Base-by-base conservation (phyloP, 2,113 vertebrate genomes). In the Carassius auratus region DNA sequence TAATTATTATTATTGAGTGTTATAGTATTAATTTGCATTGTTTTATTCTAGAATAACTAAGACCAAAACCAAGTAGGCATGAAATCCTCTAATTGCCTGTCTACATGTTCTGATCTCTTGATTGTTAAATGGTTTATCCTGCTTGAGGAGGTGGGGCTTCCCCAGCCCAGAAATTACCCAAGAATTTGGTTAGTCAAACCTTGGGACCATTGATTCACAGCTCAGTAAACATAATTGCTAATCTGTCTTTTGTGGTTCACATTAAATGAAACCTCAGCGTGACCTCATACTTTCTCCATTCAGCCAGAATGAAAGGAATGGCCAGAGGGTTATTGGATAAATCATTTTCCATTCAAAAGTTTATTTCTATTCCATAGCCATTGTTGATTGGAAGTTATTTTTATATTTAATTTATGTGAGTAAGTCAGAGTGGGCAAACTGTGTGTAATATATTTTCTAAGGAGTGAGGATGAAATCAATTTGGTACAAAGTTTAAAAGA, bases 221-320 rank as follows among this genome's bases (percentile, higher is more conserved):
- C 74, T 88, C 73, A 3, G 30, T 87, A 73, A 83, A 42, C 26
- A 38, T 79, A 48, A 78, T 26, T 62, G 38, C 87, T 88, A 83
- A 86, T 88, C 87, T 83, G 87, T 66, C 62, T 83, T 81, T 85
- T 86, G 64, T 88, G 80, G 55, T 45, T 86, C 50, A 45, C 55
- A 52, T 62, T 74, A 61, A 83, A 75, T 52, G 21, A 55, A 78
- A 73, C 30, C 75, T 23, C 73, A 73, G 84, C 3, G 3, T 85
- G 73, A 75, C 19, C 83, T 85, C 61, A 75, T 77, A 82, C 64
- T 73, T 57, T 83, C 78, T 83, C 78, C 23, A 21, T 71, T 75
- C 52, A 77, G 42, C 55, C 52, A 42, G 42, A 55, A 61, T 4
- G 45, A 42, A 48, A 71, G 26, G 84, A 64, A 19, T 23, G 33